A percentile compares a stretch with the other conserved stretches of the same genome.
phyloP scores from a whole-genome alignment of 2,113 vertebrate species.

The Potamarius usumacintae region DNA sequence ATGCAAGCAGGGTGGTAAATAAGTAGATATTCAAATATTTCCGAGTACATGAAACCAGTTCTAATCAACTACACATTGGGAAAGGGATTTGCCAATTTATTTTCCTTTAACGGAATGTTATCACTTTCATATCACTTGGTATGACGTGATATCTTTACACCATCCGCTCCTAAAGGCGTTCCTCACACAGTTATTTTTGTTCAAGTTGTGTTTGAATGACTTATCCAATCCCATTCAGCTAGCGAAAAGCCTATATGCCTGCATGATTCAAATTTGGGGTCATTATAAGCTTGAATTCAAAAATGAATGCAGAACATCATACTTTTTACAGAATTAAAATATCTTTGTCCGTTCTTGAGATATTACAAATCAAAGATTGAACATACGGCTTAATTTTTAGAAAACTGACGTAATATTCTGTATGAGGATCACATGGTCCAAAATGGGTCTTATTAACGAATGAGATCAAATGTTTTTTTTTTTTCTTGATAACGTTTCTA shows the following conservation, averaged over 20 bases:
- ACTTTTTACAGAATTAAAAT: too few relatives aligned
- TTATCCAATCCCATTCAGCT: not conserved
- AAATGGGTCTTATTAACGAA: too few relatives aligned
- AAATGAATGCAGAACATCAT: too few relatives aligned
- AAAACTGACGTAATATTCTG: too few relatives aligned
- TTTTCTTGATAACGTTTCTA: too few relatives aligned
- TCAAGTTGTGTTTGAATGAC: not conserved
- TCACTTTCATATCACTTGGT: not conserved
- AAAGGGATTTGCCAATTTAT: not conserved
- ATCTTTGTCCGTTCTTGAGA: too few relatives aligned
- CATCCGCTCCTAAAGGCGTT: not conserved
- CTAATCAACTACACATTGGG: not conserved
- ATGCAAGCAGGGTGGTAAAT: not conserved
- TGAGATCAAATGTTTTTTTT: too few relatives aligned
- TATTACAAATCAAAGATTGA: too few relatives aligned
- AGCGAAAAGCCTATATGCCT: not conserved
- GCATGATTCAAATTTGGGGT: not conserved
- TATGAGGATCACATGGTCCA: too few relatives aligned
- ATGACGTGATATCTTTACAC: not conserved
- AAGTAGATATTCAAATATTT: not conserved
- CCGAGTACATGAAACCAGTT: not conserved
- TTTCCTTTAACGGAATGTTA: not conserved
- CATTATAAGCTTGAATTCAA: not conserved
- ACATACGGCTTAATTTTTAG: too few relatives aligned
- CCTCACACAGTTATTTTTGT: not conserved